These are phyloP conservation scores for Charadrius vociferus DNA, from an alignment of 2,113 vertebrate species.

Conservation along the genomic window DNA sequence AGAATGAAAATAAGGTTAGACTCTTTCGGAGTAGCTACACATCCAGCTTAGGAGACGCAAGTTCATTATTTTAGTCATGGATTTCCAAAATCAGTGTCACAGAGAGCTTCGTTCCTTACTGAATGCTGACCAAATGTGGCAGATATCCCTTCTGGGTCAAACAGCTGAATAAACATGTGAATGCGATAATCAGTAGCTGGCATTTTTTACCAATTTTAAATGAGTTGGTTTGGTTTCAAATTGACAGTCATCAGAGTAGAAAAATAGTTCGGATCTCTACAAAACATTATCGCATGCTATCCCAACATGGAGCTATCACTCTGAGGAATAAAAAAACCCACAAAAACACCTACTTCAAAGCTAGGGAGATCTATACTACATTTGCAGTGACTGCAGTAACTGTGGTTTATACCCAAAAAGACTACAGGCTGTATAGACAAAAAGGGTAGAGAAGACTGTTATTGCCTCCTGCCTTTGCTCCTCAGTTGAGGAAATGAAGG, in stretches of 20 bases:
- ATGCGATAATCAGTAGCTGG: background rate
- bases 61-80: background rate
- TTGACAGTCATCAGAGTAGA: background rate
- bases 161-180: background rate
- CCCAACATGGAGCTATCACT: background rate
- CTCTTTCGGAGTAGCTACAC: background rate
- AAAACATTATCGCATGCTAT: background rate
- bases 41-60: background rate
- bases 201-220: background rate
- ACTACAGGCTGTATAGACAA: background rate
- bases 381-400: background rate
- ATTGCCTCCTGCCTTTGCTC: background rate
- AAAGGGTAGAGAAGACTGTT: background rate
- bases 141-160: background rate
- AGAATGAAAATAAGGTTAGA: background rate
- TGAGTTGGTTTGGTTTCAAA: background rate
- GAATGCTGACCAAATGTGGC: background rate
- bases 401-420: background rate
- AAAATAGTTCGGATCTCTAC: background rate
- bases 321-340: background rate
- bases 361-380: background rate
- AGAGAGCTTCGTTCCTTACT: background rate
- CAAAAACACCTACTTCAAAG: background rate
- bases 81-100: background rate
- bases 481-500: slow-evolving; percentile 31